Percentiles rank a stretch among this genome's conserved stretches.
These are phyloP conservation scores for Tapera naevia DNA, from an alignment of 2,797 vertebrate species.

Conservation along the genomic window DNA sequence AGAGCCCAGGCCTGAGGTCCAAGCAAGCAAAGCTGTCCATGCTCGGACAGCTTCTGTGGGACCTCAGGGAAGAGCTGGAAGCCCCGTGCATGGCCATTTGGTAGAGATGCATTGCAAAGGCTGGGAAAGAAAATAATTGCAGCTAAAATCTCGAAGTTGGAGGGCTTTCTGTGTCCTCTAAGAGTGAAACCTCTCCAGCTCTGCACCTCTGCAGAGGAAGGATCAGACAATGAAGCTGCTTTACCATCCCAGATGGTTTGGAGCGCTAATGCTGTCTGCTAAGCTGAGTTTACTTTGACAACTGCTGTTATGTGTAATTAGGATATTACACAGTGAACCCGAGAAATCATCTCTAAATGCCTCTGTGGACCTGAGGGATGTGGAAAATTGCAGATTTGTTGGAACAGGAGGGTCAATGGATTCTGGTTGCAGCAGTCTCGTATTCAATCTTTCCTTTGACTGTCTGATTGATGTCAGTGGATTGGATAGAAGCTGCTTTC, in stretches of 20 bases:
- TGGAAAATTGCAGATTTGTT: conserved; percentile 5
- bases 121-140: fast-evolving
- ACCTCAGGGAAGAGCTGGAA: neutral
- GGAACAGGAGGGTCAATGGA: neutral
- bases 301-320: conserved; percentile 3
- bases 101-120: fast-evolving
- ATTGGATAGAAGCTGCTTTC: neutral
- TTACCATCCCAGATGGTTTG: neutral
- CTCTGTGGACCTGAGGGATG: neutral
- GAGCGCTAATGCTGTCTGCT: neutral
- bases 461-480: neutral
- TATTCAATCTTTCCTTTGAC: neutral
- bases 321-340: neutral
- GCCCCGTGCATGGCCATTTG: fast-evolving
- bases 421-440: neutral
- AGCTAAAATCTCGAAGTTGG: fast-evolving
- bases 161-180: no score
- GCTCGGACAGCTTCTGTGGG: neutral
- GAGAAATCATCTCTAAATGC: conserved; percentile 30
- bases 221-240: neutral
- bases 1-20: neutral
- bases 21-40: neutral
- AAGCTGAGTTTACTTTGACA: neutral
- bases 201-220: neutral
- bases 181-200: neutral